Evolutionary conservation across 2,113 vertebrate genomes (phyloP).

Genomic region (Dasyurus viverrinus): DNA sequence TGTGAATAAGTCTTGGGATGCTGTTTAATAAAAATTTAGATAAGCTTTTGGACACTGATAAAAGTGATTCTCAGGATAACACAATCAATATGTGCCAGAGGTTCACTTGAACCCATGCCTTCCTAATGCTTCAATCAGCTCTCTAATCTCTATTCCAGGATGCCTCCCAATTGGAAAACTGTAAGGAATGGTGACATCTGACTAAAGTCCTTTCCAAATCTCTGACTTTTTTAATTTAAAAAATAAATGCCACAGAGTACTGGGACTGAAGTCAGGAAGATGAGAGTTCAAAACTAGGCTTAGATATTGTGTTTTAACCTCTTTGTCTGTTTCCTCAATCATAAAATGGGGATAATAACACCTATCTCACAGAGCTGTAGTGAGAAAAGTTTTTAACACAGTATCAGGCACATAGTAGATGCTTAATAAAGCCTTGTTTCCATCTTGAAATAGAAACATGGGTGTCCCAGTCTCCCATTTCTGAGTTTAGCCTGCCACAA

Average conservation of each 20-base stretch:
- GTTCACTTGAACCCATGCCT: not conserved
- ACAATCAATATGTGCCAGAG: not conserved
- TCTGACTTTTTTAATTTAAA: conserved; percentile 18
- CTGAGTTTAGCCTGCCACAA: not conserved
- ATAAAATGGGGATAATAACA: not conserved
- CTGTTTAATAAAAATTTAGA: not conserved
- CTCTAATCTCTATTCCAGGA: not conserved
- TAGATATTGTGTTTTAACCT: not conserved
- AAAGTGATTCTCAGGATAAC: not conserved
- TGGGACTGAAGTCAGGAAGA: not conserved
- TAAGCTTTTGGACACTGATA: not conserved
- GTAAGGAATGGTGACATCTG: not conserved
- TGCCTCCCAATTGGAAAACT: not conserved
- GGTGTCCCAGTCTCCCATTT: not conserved
- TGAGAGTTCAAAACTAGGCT: not conserved
- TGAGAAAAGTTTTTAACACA: not conserved
- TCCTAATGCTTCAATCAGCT: not conserved
- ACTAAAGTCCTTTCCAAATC: not conserved
- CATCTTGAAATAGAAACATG: conserved; percentile 18
- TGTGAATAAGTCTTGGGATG: not conserved
- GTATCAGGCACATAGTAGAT: not conserved
- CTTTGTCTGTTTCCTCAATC: not conserved
- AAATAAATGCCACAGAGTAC: conserved; percentile 23
- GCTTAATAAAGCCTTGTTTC: not conserved
- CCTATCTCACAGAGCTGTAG: not conserved